A percentile compares a stretch with the other conserved stretches of the same genome.
phyloP scores from a whole-genome alignment of 2,888 invertebrate species.

The Phengaris arion region DNA sequence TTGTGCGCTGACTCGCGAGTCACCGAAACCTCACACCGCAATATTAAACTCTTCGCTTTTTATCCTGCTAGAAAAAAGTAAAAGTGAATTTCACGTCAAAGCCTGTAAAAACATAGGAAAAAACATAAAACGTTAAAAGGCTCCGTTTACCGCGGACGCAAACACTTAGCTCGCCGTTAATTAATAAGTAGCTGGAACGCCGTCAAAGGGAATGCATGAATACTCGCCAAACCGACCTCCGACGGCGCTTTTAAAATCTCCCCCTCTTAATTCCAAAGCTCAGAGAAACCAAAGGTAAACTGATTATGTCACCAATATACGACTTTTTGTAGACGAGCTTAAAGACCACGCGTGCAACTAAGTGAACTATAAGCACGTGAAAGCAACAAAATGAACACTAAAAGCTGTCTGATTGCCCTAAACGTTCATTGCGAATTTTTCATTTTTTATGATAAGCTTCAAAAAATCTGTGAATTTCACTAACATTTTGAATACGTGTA shows the following conservation, averaged over 20 bases:
- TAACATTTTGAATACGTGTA: slow-evolving; percentile 11
- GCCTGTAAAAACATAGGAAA: slow-evolving; percentile 66
- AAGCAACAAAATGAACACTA: slow-evolving; percentile 32
- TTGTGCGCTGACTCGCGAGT: slow-evolving; percentile 58
- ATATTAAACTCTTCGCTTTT: background rate
- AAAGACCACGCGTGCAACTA: slow-evolving; percentile 36
- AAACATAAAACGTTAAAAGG: slow-evolving; percentile 70
- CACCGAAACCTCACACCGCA: slow-evolving; percentile 37
- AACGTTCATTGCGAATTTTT: slow-evolving; percentile 14
- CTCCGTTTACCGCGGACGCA: slow-evolving; percentile 77
- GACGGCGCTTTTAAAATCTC: slow-evolving; percentile 74
- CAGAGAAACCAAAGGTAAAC: slow-evolving; percentile 74
- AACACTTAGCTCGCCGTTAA: slow-evolving; percentile 78
- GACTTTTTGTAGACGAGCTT: slow-evolving; percentile 50
- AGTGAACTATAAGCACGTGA: slow-evolving; percentile 29
- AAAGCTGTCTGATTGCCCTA: slow-evolving; percentile 23
- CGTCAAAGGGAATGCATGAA: slow-evolving; percentile 80
- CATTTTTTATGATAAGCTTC: slow-evolving; percentile 22
- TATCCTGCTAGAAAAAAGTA: background rate
- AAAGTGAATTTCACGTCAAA: slow-evolving; percentile 50
- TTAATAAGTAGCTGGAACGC: slow-evolving; percentile 76
- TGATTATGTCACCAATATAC: slow-evolving; percentile 72
- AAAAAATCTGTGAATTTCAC: slow-evolving; percentile 8
- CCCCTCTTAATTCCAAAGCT: slow-evolving; percentile 67
- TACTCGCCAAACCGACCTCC: slow-evolving; percentile 71